A percentile compares a stretch with the other conserved stretches of the same genome.
Evolutionary conservation across 2,888 invertebrate species (phyloP).

Genomic region (Lasius platythorax): DNA sequence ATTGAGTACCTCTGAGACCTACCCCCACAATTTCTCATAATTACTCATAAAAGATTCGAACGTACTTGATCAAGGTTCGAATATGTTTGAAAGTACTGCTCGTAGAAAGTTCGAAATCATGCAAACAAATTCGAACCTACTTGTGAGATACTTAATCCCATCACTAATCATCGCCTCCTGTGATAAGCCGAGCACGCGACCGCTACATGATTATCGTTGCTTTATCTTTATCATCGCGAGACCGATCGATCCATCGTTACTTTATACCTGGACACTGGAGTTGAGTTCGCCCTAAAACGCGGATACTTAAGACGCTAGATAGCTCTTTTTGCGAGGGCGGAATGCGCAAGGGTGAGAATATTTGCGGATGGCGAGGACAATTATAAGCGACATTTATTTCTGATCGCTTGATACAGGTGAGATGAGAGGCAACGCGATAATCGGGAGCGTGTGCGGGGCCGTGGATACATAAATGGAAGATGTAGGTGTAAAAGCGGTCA

Average conservation of each 20-base stretch:
- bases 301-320: not conserved
- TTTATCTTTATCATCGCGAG: constrained; percentile 34
- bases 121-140: too few species aligned
- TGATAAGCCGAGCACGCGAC: constrained; percentile 20
- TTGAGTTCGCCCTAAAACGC: not conserved
- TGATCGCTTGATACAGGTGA: constrained; percentile 33
- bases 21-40: too few species aligned
- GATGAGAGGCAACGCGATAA: constrained; percentile 51
- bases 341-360: constrained; percentile 32
- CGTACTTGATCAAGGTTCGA: too few species aligned
- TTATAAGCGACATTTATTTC: constrained; percentile 51
- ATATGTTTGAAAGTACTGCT: too few species aligned
- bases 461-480: constrained; percentile 71
- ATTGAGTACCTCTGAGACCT: too few species aligned
- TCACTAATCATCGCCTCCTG: not conserved
- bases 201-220: not conserved
- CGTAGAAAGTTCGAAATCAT: too few species aligned
- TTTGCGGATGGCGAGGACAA: constrained; percentile 34
- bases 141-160: too few species aligned
- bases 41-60: too few species aligned
- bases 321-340: constrained; percentile 7
- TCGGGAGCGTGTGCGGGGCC: constrained; percentile 59
- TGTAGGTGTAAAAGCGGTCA: constrained; percentile 73
- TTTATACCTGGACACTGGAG: not conserved
- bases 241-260: constrained; percentile 16